Conservation (phyloP, 2,888 invertebrate genomes). For the Epistrophe grossulariae region DNA sequence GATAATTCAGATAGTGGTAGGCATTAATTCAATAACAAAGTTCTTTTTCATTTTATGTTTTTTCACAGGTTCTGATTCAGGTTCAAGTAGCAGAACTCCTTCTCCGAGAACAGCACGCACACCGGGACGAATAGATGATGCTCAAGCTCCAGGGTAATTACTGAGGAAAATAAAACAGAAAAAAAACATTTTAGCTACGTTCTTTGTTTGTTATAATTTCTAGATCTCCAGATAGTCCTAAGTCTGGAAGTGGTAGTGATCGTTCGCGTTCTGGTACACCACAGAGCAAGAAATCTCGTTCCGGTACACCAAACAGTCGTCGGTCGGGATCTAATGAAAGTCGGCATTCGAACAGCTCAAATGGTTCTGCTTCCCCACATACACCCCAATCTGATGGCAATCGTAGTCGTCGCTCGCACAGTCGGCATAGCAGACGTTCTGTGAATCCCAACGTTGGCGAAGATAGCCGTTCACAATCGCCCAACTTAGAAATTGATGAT, state of each 20-base stretch:
- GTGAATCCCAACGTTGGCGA: constrained; percentile 77
- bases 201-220: constrained; percentile 36
- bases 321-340: constrained; percentile 77
- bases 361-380: constrained; percentile 70
- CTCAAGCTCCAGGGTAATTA: constrained; percentile 77
- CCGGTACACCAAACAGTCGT: constrained; percentile 80
- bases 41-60: not conserved
- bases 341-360: constrained; percentile 77
- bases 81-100: constrained; percentile 80
- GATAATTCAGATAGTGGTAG: constrained; percentile 68
- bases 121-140: constrained; percentile 77
- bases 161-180: not conserved
- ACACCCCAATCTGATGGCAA: constrained; percentile 52
- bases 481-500: constrained; percentile 85
- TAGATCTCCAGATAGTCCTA: constrained; percentile 79
- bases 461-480: constrained; percentile 85
- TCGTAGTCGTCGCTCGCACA: constrained; percentile 60
- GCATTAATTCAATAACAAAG: not conserved
- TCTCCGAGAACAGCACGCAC: constrained; percentile 80
- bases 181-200: not conserved
- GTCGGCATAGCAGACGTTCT: constrained; percentile 56
- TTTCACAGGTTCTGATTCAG: constrained; percentile 81
- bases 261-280: constrained; percentile 78
- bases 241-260: constrained; percentile 80
- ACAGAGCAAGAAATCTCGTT: constrained; percentile 77